Evolutionary conservation across 1,140 invertebrate genomes (phyloP).

Genomic region (Aricia agestis): DNA sequence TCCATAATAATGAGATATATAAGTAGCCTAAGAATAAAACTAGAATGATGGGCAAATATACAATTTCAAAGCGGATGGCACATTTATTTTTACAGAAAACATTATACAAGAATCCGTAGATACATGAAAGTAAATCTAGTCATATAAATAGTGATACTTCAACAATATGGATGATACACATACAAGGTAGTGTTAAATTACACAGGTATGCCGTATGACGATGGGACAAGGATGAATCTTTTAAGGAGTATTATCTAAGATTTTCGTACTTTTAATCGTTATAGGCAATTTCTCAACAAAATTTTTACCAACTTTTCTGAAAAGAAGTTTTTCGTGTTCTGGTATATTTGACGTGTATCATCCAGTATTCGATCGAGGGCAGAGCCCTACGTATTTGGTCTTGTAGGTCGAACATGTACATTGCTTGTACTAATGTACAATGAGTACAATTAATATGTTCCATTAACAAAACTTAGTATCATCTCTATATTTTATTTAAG

Average conservation of each 20-base stretch:
- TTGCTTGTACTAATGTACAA: constrained; percentile 61
- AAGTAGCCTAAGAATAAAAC: constrained; percentile 46
- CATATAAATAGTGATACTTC: constrained; percentile 32
- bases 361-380: constrained; percentile 20
- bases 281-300: too few relatives aligned
- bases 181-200: constrained; percentile 21
- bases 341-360: background rate
- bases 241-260: too few relatives aligned
- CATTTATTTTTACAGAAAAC: constrained; percentile 65
- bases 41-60: constrained; percentile 55
- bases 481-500: background rate
- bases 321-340: background rate
- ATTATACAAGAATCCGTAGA: constrained; percentile 45
- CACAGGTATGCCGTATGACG: constrained; percentile 21
- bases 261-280: too few relatives aligned
- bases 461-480: constrained; percentile 1
- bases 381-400: constrained; percentile 12
- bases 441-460: constrained; percentile 44
- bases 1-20: constrained; percentile 34
- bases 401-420: constrained; percentile 32
- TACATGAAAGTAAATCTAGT: constrained; percentile 19
- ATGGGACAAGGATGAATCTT: too few relatives aligned
- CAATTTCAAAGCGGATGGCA: constrained; percentile 69
- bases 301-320: too few relatives aligned
- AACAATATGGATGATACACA: constrained; percentile 26